These are phyloP conservation scores for Monopis laevigella DNA, from an alignment of 2,888 invertebrate genomes.

Conservation along the genomic window DNA sequence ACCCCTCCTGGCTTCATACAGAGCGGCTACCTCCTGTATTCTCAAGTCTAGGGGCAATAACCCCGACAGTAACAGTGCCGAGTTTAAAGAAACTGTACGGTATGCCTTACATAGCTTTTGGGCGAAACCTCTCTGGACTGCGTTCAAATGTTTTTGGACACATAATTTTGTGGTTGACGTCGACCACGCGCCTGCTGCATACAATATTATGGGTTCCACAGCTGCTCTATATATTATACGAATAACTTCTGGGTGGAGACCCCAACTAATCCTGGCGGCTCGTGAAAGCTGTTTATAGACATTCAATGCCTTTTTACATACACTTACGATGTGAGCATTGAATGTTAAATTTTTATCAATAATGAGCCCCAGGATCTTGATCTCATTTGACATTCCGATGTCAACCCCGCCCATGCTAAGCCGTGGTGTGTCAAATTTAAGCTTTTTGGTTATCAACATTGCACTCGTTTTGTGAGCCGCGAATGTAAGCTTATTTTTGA, in stretches of 20 bases:
- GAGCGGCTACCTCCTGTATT: too few relatives aligned
- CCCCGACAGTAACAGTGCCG: too few relatives aligned
- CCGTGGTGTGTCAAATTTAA: constrained; percentile 11
- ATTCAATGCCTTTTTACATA: constrained; percentile 10
- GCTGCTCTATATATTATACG: constrained; percentile 2
- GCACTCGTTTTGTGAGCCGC: constrained; percentile 13
- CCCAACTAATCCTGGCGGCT: constrained; percentile 9
- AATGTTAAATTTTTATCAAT: constrained; percentile 13
- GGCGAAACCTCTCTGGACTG: too few relatives aligned
- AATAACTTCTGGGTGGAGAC: constrained; percentile 6
- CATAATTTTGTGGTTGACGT: not conserved
- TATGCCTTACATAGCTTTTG: too few relatives aligned
- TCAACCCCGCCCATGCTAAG: constrained; percentile 11
- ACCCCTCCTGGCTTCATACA: not conserved
- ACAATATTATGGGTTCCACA: constrained; percentile 11
- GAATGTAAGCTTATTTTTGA: constrained; percentile 8
- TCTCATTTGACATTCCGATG: not conserved
- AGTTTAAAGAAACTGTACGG: too few relatives aligned
- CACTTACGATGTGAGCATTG: constrained; percentile 2
- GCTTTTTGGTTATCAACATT: constrained; percentile 10
- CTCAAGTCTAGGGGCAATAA: too few relatives aligned
- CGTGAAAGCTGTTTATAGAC: constrained; percentile 6
- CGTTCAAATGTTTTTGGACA: not conserved
- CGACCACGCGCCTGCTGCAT: constrained; percentile 7
- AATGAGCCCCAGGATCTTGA: constrained; percentile 16